Conservation (phyloP, 2,888 invertebrate species). For the Machimus atricapillus region DNA sequence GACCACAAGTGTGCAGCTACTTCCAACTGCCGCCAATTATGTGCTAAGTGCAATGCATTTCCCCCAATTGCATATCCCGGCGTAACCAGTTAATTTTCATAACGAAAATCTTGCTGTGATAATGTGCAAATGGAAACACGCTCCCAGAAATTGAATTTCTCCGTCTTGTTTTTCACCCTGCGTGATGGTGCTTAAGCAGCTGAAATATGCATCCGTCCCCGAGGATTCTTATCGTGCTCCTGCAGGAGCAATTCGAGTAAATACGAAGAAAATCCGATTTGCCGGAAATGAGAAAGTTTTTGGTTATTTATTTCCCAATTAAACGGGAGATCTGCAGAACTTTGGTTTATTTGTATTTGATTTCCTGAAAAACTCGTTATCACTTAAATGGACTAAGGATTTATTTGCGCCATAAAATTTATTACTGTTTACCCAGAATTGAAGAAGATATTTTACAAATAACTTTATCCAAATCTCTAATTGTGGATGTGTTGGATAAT, state of each 20-base stretch:
- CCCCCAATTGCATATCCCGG: conserved; percentile 4
- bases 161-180: conserved; percentile 27
- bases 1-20: conserved; percentile 29
- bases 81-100: conserved; percentile 39
- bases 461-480: not conserved
- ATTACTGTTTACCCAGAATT: not conserved
- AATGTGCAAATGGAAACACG: conserved; percentile 42
- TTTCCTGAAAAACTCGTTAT: not conserved
- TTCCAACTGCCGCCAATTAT: conserved; percentile 28
- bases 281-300: conserved; percentile 18
- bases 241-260: not conserved
- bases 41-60: conserved; percentile 43
- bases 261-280: conserved; percentile 24
- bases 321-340: not conserved
- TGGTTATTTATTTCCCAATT: conserved; percentile 31
- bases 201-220: not conserved
- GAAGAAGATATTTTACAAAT: not conserved
- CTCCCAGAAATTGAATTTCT: conserved; percentile 39
- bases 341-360: not conserved
- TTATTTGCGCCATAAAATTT: not conserved
- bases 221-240: not conserved
- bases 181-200: conserved; percentile 28
- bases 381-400: not conserved
- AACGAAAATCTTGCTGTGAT: conserved; percentile 35
- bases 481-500: not conserved